Evolutionary conservation across 2,113 vertebrate genomes (phyloP).

Genomic region (Sciurus niger): DNA sequence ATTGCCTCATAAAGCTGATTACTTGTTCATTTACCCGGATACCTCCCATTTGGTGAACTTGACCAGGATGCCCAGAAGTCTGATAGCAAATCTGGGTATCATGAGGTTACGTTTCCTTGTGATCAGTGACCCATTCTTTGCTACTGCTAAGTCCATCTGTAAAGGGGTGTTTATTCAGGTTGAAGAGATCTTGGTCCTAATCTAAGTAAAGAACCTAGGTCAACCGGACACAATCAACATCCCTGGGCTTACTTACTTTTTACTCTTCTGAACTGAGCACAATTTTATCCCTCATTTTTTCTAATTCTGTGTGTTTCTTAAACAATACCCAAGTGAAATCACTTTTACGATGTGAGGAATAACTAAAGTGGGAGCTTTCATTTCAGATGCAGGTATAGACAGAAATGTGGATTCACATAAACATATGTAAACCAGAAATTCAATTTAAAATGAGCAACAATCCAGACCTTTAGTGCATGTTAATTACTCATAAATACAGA

Average conservation of each 20-base stretch:
- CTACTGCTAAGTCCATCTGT: slow-evolving; percentile 29
- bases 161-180: slow-evolving; percentile 37
- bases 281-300: slow-evolving; percentile 35
- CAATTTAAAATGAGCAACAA: slow-evolving; percentile 57
- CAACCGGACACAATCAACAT: neutral
- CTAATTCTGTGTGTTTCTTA: slow-evolving; percentile 28
- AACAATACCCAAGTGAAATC: slow-evolving; percentile 28
- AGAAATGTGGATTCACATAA: neutral
- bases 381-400: slow-evolving; percentile 22
- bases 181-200: slow-evolving; percentile 26
- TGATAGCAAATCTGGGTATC: slow-evolving; percentile 20
- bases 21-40: slow-evolving; percentile 6
- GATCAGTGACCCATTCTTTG: slow-evolving; percentile 21
- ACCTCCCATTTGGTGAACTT: neutral
- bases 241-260: neutral
- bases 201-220: slow-evolving; percentile 5
- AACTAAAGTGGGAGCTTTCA: slow-evolving; percentile 29
- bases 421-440: neutral
- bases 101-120: neutral
- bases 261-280: slow-evolving; percentile 45
- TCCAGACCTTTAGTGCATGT: slow-evolving; percentile 9
- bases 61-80: neutral
- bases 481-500: slow-evolving; percentile 73
- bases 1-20: slow-evolving; percentile 35
- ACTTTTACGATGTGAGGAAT: slow-evolving; percentile 35